Percentiles rank a stretch among this genome's conserved stretches.
These are phyloP conservation scores for Ramphastos sulfuratus DNA, from an alignment of 2,113 vertebrate genomes.

Conservation along the genomic window DNA sequence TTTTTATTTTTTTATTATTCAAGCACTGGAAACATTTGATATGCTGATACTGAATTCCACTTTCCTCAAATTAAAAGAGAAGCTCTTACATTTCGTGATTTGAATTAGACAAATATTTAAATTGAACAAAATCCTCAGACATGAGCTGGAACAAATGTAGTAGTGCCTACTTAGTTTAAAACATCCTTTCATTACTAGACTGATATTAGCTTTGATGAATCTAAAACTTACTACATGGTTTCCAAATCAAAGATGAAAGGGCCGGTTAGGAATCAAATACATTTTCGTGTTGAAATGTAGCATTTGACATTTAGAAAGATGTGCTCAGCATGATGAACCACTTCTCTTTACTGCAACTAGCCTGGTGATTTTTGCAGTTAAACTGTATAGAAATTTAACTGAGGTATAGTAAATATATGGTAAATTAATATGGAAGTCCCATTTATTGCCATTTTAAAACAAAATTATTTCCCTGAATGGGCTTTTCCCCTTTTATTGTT, in stretches of 20 bases:
- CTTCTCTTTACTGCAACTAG: slow-evolving; percentile 24
- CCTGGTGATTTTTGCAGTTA: slow-evolving; percentile 43
- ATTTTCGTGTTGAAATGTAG: slow-evolving; percentile 68
- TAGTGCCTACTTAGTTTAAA: slow-evolving; percentile 56
- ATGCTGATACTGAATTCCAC: background rate
- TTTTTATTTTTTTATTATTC: background rate
- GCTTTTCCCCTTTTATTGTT: slow-evolving; percentile 31
- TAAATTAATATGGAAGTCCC: slow-evolving; percentile 50
- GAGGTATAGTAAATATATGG: slow-evolving; percentile 41
- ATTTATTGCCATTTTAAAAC: slow-evolving; percentile 22
- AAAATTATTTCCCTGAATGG: slow-evolving; percentile 23
- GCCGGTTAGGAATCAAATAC: slow-evolving; percentile 66
- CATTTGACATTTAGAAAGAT: slow-evolving; percentile 54
- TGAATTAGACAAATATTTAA: slow-evolving; percentile 59
- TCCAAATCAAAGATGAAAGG: slow-evolving; percentile 70
- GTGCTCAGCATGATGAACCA: slow-evolving; percentile 53
- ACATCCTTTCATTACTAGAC: slow-evolving; percentile 40
- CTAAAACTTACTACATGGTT: slow-evolving; percentile 64
- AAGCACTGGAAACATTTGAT: background rate
- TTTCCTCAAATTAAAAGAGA: background rate
- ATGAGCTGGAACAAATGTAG: slow-evolving; percentile 45
- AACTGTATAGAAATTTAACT: slow-evolving; percentile 33
- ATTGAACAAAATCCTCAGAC: slow-evolving; percentile 34
- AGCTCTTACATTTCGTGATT: slow-evolving; percentile 49
- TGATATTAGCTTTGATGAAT: slow-evolving; percentile 70